phyloP scores from a whole-genome alignment of 2,888 invertebrate species.

The Clistopyga incitator region DNA sequence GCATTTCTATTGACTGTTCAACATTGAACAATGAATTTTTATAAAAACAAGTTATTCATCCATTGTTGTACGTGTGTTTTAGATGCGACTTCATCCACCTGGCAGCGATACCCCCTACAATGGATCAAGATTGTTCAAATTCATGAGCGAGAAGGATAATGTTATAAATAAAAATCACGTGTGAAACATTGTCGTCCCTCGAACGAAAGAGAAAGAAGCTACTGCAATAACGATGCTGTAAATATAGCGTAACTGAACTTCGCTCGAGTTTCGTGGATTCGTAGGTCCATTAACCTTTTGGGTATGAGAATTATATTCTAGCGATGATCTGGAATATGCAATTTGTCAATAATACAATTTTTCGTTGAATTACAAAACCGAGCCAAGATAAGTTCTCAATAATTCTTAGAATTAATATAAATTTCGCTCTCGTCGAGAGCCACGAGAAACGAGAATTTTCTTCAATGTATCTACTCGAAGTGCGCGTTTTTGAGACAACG shows the following conservation, averaged over 20 bases:
- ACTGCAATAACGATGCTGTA: conserved; percentile 54
- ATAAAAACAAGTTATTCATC: neutral
- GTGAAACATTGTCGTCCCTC: conserved; percentile 15
- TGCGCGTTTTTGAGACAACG: neutral
- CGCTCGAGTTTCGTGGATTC: conserved; percentile 59
- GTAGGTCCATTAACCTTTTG: conserved; percentile 4
- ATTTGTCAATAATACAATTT: neutral
- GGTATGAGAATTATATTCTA: neutral
- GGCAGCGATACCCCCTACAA: conserved; percentile 87
- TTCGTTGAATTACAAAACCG: neutral
- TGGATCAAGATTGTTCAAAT: conserved; percentile 85
- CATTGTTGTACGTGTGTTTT: conserved; percentile 75
- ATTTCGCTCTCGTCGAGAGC: neutral
- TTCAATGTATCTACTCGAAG: neutral
- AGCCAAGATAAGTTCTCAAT: neutral
- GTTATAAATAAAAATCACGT: conserved; percentile 73
- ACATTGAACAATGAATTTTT: neutral
- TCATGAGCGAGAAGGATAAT: conserved; percentile 83
- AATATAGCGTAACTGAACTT: conserved; percentile 61
- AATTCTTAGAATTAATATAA: neutral
- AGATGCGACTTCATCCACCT: conserved; percentile 90
- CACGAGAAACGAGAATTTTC: neutral
- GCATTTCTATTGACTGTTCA: neutral
- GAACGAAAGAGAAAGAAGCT: conserved; percentile 1
- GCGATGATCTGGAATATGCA: neutral